A percentile compares a stretch with the other conserved stretches of the same genome.
Conservation (phyloP, 2,797 vertebrate species). For the Myotis myotis region DNA sequence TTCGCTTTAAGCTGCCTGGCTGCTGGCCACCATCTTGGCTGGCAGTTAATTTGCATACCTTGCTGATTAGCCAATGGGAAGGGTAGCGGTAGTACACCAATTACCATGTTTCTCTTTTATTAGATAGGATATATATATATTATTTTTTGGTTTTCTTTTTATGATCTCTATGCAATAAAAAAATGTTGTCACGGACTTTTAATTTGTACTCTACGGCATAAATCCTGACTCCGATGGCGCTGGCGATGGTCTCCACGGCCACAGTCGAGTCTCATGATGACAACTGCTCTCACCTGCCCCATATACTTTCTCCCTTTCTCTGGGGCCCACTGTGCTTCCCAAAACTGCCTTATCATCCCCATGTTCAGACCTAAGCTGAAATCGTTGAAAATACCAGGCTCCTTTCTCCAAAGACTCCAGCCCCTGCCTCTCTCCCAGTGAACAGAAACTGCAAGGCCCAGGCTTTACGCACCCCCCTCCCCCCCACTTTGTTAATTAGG, state of each 20-base stretch:
- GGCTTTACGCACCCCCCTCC: background rate
- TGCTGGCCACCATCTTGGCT: no score
- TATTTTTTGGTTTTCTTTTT: constrained; percentile 55
- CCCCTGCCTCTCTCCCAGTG: background rate
- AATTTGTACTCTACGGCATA: constrained; percentile 17
- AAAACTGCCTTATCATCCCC: background rate
- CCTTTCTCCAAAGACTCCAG: background rate
- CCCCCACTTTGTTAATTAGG: constrained; percentile 63
- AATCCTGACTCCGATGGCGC: background rate
- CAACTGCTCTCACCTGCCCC: background rate
- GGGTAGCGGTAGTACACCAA: no score
- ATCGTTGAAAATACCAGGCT: background rate
- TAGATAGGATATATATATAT: no score
- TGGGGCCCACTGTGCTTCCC: background rate
- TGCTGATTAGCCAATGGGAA: no score
- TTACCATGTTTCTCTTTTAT: no score
- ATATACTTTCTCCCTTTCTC: background rate
- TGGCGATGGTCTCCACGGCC: background rate
- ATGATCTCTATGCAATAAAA: constrained; percentile 50
- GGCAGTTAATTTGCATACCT: no score
- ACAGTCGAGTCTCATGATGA: background rate
- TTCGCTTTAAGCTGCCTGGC: no score
- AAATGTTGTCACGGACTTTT: constrained; percentile 45
- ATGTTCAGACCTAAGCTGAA: background rate
- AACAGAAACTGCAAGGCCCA: background rate